These are phyloP conservation scores for Tuberolachnus salignus DNA, from an alignment of 2,888 invertebrate genomes.

Conservation along the genomic window DNA sequence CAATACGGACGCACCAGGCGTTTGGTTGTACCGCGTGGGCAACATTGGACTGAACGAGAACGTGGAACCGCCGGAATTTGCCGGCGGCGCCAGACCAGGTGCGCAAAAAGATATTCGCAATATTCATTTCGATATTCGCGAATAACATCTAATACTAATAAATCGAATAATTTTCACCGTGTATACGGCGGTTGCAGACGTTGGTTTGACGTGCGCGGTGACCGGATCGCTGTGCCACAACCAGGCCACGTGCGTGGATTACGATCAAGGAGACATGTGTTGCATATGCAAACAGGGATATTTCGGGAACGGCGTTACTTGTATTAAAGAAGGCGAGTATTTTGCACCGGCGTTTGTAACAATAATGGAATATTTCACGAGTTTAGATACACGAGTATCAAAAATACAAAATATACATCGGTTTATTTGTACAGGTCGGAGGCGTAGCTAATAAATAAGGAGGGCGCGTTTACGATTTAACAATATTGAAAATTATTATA, in stretches of 20 bases:
- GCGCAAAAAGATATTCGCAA: not conserved
- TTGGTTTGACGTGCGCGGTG: slow-evolving; percentile 66
- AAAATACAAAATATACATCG: too few relatives aligned
- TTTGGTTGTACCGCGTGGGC: slow-evolving; percentile 88
- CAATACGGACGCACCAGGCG: slow-evolving; percentile 82
- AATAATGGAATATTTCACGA: not conserved
- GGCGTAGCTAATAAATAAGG: too few relatives aligned
- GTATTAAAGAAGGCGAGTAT: slow-evolving; percentile 73
- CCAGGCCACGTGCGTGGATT: slow-evolving; percentile 82
- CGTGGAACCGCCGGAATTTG: slow-evolving; percentile 68
- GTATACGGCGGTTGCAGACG: not conserved
- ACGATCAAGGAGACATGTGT: slow-evolving; percentile 79
- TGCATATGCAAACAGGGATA: slow-evolving; percentile 84
- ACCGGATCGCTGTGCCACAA: slow-evolving; percentile 79
- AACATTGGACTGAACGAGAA: slow-evolving; percentile 69
- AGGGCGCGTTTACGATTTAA: too few relatives aligned
- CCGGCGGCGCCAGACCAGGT: slow-evolving; percentile 35
- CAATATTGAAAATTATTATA: too few relatives aligned
- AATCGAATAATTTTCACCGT: too few relatives aligned
- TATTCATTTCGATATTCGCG: too few relatives aligned
- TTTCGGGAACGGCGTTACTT: slow-evolving; percentile 92
- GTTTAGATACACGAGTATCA: too few relatives aligned
- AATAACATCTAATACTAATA: too few relatives aligned
- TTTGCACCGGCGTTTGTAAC: not conserved
- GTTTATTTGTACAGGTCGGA: too few relatives aligned